phyloP scores from a whole-genome alignment of 1,140 invertebrate genomes.

The Ericerus pela region DNA sequence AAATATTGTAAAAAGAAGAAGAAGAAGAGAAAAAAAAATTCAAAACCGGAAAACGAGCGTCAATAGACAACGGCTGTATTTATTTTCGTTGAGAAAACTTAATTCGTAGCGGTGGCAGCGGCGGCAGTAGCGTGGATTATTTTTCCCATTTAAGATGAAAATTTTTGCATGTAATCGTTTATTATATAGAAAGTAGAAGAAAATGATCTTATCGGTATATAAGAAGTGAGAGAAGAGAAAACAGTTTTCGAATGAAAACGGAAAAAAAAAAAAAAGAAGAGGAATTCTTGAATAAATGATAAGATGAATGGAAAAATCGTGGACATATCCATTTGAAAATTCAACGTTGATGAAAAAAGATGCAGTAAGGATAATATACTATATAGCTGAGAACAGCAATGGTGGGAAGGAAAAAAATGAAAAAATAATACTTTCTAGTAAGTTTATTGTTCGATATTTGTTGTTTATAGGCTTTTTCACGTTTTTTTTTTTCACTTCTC shows the following conservation, averaged over 20 bases:
- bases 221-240: too few species aligned
- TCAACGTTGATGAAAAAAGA: too few species aligned
- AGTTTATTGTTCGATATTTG: not conserved
- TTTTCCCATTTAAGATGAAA: not conserved
- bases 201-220: too few species aligned
- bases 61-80: not conserved
- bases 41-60: not conserved
- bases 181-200: not conserved
- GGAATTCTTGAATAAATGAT: too few species aligned
- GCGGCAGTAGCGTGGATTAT: not conserved
- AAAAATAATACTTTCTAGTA: slow-evolving; percentile 1
- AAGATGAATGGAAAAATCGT: too few species aligned
- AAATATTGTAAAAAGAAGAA: too few species aligned
- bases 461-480: not conserved
- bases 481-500: not conserved
- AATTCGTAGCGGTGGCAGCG: not conserved
- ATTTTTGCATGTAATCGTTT: not conserved
- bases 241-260: too few species aligned
- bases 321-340: too few species aligned
- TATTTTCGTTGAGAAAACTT: not conserved
- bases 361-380: too few species aligned
- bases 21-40: not conserved
- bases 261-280: too few species aligned
- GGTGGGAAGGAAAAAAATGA: too few species aligned
- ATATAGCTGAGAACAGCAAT: too few species aligned